Evolutionary conservation across 2,888 invertebrate species (phyloP), one percentile per base, ranked within the genome.

Genomic region (Hesperia comma): DNA sequence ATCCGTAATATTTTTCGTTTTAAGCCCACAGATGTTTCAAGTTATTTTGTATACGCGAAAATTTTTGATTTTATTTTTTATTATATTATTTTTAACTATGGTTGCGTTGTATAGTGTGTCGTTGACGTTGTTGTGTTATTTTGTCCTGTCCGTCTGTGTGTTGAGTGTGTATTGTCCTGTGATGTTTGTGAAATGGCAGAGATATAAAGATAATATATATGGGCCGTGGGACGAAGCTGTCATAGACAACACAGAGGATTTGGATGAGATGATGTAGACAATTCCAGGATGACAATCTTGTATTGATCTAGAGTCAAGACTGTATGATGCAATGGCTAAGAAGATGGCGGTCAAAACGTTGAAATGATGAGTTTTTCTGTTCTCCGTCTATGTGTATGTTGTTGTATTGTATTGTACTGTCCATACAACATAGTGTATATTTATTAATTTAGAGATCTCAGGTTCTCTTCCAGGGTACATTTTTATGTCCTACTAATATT

Each of bases 211-310:
- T 78, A 99, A 98, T 85, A 99, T 98, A 71, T 96, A 99, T 86
- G 99, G 99, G 0, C 99, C 99, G 0, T 99, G 99, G 99, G 99
- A 99, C 85, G 99, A 99, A 83, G 99, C 99, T 12, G 91, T 97
- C 75, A 95, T 95, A 71, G 94, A 94, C 78, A 94, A 95, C 86
- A 90, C 93, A 0, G 94, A 94, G 77, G 93, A 92, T 79, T 82
- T 94, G 6, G 89, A 92, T 14, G 90, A 91, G 62, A 70, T 73
- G 73, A n/a, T 57, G 15, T 70, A 63, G 26, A 26, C 26, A 5
- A 26, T n/a, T n/a, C n/a, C n/a, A n/a, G n/a, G n/a, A n/a, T n/a
- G n/a, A n/a, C n/a, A n/a, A n/a, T n/a, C n/a, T n/a, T n/a, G n/a
- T n/a, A n/a, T n/a, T n/a, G n/a, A n/a, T n/a, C n/a, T n/a, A n/a